Evolutionary conservation across 2,113 vertebrate genomes (phyloP).

Genomic region (Gambusia affinis): DNA sequence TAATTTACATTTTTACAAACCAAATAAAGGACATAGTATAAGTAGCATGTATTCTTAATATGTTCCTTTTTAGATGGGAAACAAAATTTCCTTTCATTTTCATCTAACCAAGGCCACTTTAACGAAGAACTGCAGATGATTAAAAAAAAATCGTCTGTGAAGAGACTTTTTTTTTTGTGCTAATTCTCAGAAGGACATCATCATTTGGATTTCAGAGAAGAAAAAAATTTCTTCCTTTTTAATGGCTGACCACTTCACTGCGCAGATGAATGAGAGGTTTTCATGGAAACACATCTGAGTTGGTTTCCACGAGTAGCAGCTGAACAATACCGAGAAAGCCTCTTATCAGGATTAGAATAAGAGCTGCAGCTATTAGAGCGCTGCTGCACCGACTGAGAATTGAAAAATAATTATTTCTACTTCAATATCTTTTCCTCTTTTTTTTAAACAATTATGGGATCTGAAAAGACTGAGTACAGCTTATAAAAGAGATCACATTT

Average conservation of each 20-base stretch:
- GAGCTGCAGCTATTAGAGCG: slow-evolving; percentile 62
- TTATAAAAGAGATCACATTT: neutral
- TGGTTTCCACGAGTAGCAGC: slow-evolving; percentile 48
- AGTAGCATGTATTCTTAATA: slow-evolving; percentile 1
- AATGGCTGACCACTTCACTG: slow-evolving; percentile 23
- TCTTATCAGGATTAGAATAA: slow-evolving; percentile 73
- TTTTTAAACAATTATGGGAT: no score
- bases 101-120: neutral
- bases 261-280: slow-evolving; percentile 44
- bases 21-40: neutral
- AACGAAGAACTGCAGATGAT: neutral
- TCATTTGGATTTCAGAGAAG: slow-evolving; percentile 38
- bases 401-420: neutral
- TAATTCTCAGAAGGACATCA: slow-evolving; percentile 37
- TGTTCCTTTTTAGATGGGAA: slow-evolving; percentile 5
- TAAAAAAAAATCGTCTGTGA: slow-evolving; percentile 11
- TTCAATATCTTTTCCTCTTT: neutral
- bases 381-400: slow-evolving; percentile 34
- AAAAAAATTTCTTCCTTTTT: slow-evolving; percentile 6
- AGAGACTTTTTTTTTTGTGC: neutral
- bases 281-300: slow-evolving; percentile 49
- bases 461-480: neutral
- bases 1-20: neutral
- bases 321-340: slow-evolving; percentile 66
- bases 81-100: neutral